Base-by-base conservation (phyloP, 2,888 invertebrate species). In the Cataglyphis cursor region DNA sequence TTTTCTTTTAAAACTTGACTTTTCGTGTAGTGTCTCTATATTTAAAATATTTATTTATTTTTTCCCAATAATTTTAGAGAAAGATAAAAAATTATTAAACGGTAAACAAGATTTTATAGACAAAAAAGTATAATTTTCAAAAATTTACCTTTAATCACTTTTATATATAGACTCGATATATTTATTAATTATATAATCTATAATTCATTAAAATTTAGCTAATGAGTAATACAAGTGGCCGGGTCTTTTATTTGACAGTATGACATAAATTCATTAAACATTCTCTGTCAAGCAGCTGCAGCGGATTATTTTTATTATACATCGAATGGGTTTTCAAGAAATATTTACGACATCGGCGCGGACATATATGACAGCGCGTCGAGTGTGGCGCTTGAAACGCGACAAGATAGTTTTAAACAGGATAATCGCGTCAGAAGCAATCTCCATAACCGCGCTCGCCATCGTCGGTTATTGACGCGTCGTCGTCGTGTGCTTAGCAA, bases 371-470 rank as follows among this genome's bases (percentile, higher is more conserved):
- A 51, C 61, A 61, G 61, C 41, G 64, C 28, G 82, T 78, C 82
- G 57, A 35, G 68, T 28, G 64, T 72, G 83, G 74, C 73, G 38
- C 74, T 81, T 51, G 61, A 61, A 28, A 21, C 66, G 81, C 66
- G 81, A 81, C 62, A 44, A 65, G 54, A 41, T 38, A 44, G 70
- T 74, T 54, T 51, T 21, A 72, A 86, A 73, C 61, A 41, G 82
- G 82, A 82, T 89, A 82, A 82, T 82, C 89, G 81, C 81, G 85
- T 85, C 83, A 73, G 81, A 83, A 73, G 89, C 81, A 86, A 89
- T 84, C 76, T 83, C 57, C 82, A 73, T 76, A 82, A 61, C 61
- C 64, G 83, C 78, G 24, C 78, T 70, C 61, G 81, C 76, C 54
- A 59, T 76, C 76, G 31, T 73, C 57, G 59, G 68, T 76, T 80